phyloP scores from a whole-genome alignment of 2,888 invertebrate species.

The Eristalis arbustorum region DNA sequence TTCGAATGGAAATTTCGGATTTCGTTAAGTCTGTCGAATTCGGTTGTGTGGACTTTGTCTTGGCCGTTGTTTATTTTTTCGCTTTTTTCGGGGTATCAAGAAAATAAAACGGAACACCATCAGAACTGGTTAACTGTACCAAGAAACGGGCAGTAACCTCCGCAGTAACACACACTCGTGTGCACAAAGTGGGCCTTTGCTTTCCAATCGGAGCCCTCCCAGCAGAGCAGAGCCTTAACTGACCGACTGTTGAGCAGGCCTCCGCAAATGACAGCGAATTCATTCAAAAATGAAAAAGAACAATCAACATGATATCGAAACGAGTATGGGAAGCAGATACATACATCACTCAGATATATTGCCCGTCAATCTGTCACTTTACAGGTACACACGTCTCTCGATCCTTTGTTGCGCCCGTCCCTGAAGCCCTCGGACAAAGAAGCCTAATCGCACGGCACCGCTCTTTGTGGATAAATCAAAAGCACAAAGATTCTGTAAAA shows the following conservation, averaged over 20 bases:
- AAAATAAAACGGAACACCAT: slow-evolving; percentile 19
- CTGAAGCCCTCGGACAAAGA: slow-evolving; percentile 22
- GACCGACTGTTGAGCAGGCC: background rate
- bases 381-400: slow-evolving; percentile 33
- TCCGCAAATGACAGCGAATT: background rate
- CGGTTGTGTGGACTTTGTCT: slow-evolving; percentile 8
- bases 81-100: background rate
- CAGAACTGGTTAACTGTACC: slow-evolving; percentile 18
- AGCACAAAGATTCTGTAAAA: slow-evolving; percentile 9
- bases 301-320: background rate
- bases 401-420: slow-evolving; percentile 51
- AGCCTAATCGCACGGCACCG: slow-evolving; percentile 21
- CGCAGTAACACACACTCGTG: too few species aligned
- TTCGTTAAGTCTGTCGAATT: slow-evolving; percentile 1
- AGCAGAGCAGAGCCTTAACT: background rate
- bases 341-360: slow-evolving; percentile 60
- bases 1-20: slow-evolving; percentile 36
- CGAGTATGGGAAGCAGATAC: slow-evolving; percentile 37
- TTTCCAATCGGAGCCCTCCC: background rate
- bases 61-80: background rate
- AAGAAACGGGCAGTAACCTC: slow-evolving; percentile 1
- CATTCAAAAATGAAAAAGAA: background rate
- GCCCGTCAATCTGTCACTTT: slow-evolving; percentile 61
- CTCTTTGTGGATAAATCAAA: slow-evolving; percentile 40
- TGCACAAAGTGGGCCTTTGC: background rate